These are phyloP conservation scores for Taurulus bubalis DNA, from an alignment of 2,113 vertebrate genomes.

Conservation along the genomic window DNA sequence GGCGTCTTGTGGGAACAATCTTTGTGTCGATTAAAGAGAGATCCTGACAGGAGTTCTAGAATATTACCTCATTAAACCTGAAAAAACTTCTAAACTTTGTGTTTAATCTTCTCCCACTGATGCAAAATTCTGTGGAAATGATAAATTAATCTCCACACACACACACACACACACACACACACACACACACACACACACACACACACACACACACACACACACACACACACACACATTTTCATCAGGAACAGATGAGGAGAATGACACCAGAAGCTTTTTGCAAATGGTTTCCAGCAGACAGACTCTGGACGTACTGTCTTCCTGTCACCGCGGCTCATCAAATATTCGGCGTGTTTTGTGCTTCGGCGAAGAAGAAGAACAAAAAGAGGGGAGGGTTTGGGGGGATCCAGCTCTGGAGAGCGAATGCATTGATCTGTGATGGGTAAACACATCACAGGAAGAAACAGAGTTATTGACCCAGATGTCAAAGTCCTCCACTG, in stretches of 20 bases:
- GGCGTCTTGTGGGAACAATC: constrained; percentile 28
- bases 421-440: constrained; percentile 57
- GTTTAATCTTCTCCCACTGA: constrained; percentile 35
- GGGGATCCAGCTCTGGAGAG: constrained; percentile 24
- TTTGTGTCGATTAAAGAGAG: constrained; percentile 32
- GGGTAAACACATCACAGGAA: constrained; percentile 61
- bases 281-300: constrained; percentile 48
- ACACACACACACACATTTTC: background rate
- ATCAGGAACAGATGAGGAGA: background rate
- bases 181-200: background rate
- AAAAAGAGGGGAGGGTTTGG: background rate
- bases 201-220: background rate
- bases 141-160: constrained; percentile 12
- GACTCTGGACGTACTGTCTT: constrained; percentile 21
- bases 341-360: constrained; percentile 62
- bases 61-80: constrained; percentile 22
- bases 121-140: constrained; percentile 7
- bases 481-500: constrained; percentile 38
- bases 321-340: constrained; percentile 57
- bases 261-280: constrained; percentile 43
- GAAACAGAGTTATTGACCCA: constrained; percentile 21
- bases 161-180: background rate
- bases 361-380: background rate
- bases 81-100: constrained; percentile 50
- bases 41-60: constrained; percentile 30